Base-by-base conservation (phyloP, 2,888 invertebrate species). In the Kuschelorhynchus macadamiae region DNA sequence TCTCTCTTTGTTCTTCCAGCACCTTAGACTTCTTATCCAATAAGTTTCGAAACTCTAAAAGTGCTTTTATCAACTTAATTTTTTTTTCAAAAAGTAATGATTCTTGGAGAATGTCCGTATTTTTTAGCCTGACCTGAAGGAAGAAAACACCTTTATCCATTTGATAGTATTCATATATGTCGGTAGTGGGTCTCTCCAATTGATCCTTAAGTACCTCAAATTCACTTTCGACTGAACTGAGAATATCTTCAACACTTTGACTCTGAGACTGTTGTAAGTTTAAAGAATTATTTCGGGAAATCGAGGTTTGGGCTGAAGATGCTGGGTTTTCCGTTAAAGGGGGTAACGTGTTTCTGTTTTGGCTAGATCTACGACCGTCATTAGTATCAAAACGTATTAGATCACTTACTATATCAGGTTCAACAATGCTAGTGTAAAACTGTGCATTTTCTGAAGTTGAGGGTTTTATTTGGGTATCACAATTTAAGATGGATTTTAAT, bases 91-190 rank as follows among this genome's bases (percentile, higher is more conserved):
- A 49, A 9, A 64, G 41, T 32, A 12, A 12, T 16, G 39, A 21
- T 1, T 17, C 18, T 14, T 53, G 41, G 18, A 55, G 30, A 0
- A 61, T 11, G 21, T 63, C 52, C 12, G 57, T 14, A 12, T 53
- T 46, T 32, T 59, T 63, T 12, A 69, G n/a, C 17, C 53, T 47
- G 3, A 53, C 41, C 14, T 65, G 63, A 21, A 69, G 18, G 33
- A 39, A 69, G 18, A 69, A 69, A 5, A 61, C 64, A 8, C 59
- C 59, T 18, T 65, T 69, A 36, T 69, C 69, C 32, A 69, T 64
- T 36, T 64, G 64, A 18, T 56, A 69, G 20, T 53, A 69, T 17
- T 59, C 59, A 41, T 46, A 46, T 2, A 63, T 33, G 32, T 63
- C 52, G 8, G 25, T 36, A 5, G 44, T 44, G 0, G 68, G 63